Base-by-base conservation (phyloP, 2,888 invertebrate genomes). In the Craniophora ligustri region DNA sequence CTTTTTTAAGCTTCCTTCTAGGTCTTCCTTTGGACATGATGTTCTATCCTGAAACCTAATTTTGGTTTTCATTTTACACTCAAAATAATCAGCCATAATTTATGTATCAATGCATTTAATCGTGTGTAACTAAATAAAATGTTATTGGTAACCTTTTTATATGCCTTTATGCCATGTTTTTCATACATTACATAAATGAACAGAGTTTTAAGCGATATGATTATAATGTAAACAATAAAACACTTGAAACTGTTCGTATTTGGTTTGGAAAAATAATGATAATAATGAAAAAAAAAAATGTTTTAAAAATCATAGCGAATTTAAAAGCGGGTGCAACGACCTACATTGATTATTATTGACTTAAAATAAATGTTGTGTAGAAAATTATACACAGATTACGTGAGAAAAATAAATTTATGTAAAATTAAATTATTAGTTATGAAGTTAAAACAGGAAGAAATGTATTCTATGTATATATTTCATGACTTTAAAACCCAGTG, bases 301-400 rank as follows among this genome's bases (percentile, higher is more conserved):
- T 34, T 55, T 21, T 36, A 14, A 21, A 47, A 36, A 30, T 35
- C 32, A 42, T 66, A 54, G 60, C 39, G 71, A 66, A 67, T 60
- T 66, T 70, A 50, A 38, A 50, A 28, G 10, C 39, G 8, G 71
- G 67, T 67, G 67, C 67, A 67, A 67, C 67, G 49, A 35, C 60
- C 42, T n/a, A 34, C 15, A n/a, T 18, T 13, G 30, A 46, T 65
- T 58, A 51, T 42, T 69, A 66, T 38, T 65, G 15, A 57, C 67
- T 40, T 64, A 36, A 63, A 30, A 48, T 36, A 55, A 55, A 47
- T 67, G 40, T 68, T 68, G 57, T 38, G 38, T 68, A 64, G 63
- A 15, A 44, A 64, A 64, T 56, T 68, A 19, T 64, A 64, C 69
- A 63, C 14, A 7, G 34, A 21, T 21, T 21, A n/a, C n/a, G n/a